Base-by-base conservation (phyloP, 53 echinoderm and acorn worm species). In the Stichopus horrens region DNA sequence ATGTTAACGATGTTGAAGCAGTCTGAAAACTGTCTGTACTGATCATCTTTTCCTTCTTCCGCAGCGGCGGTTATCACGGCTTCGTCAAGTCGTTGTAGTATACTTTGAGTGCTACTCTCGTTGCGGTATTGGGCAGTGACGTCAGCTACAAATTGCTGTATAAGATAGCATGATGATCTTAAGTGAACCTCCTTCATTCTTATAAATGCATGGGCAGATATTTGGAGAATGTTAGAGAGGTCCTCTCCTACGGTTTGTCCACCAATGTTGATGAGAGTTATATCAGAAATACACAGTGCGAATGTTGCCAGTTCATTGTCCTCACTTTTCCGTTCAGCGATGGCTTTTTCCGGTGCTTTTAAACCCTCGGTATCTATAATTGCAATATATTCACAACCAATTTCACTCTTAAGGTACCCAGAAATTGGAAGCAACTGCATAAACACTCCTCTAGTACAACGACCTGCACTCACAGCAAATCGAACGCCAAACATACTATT, bases 261-360 rank as follows among this genome's bases (percentile, higher is more conserved):
- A 14, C 86, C 67, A 21, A 86, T 86, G 19, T 86, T 86, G 73
- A 86, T 71, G 0, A 86, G 86, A 18, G 86, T 86, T 54, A 86
- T 53, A 52, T 86, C 86, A 14, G 86, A 86, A n/a, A 86, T n/a
- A 66, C 86, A 86, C 16, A 86, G 20, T 0, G 86, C 86, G 68
- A 86, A 86, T 16, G 86, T 86, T 8, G 86, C 86, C 5, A 86
- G 86, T n/a, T 86, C 86, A 37, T 86, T 86, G 86, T 86, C 86
- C 14, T 86, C 73, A 73, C 55, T 68, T n/a, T 73, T 68, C 4
- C 73, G 13, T 9, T 86, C 71, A 5, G 74, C 5, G 65, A 86
- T 7, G 11, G 73, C 86, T 68, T 73, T 86, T 23, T 86, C 86
- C 6, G 86, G 86, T 18, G 86, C 86, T 86, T 86, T 86, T 6